Evolutionary conservation across 1,140 invertebrate genomes (phyloP).

Genomic region (Asobara japonica): DNA sequence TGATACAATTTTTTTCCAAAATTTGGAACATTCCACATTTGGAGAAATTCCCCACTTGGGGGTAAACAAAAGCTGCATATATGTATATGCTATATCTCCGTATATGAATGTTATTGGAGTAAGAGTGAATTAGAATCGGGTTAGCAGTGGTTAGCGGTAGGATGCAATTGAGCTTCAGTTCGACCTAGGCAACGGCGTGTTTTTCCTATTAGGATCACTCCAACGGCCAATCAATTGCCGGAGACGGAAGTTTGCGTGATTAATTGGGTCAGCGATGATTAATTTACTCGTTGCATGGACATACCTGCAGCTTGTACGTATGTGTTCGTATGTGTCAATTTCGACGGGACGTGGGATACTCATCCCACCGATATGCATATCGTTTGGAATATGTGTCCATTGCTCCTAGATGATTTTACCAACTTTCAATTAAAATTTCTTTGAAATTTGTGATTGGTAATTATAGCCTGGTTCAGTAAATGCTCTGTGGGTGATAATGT

Average conservation of each 20-base stretch:
- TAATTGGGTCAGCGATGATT: conserved; percentile 42
- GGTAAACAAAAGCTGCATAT: no score
- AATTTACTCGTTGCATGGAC: conserved; percentile 13
- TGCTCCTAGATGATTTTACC: neutral
- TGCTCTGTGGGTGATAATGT: no score
- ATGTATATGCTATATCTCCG: no score
- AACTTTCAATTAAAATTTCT: no score
- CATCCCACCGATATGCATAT: neutral
- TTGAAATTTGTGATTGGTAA: no score
- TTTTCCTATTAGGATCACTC: conserved; percentile 34
- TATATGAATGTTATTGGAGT: no score
- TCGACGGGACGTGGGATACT: conserved; percentile 1
- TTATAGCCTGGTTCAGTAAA: no score
- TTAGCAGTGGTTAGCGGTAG: no score
- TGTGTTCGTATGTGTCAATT: conserved; percentile 28
- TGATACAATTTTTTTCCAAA: no score
- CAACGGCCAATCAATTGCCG: conserved; percentile 37
- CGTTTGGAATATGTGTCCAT: neutral
- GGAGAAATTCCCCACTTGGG: no score
- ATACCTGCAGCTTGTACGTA: neutral
- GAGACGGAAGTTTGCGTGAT: conserved; percentile 37
- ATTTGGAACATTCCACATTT: no score
- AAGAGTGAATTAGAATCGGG: neutral
- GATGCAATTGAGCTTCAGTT: conserved; percentile 12
- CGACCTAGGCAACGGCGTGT: conserved; percentile 21